These are phyloP conservation scores for Sandelia bainsii DNA, from an alignment of 2,797 vertebrate species.

Conservation along the genomic window DNA sequence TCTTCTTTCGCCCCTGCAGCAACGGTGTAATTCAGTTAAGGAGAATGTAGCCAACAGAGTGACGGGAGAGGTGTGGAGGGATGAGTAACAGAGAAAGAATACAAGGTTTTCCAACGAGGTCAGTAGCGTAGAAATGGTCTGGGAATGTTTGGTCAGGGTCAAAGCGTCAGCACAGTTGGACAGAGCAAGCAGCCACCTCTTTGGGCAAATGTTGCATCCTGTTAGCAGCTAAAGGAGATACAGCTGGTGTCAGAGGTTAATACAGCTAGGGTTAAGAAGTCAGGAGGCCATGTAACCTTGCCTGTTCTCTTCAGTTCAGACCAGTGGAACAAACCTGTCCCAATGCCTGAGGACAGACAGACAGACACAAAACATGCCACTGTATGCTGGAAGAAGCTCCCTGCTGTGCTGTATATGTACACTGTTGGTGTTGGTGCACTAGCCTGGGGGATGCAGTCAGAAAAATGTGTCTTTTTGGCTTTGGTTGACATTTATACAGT, in stretches of 20 bases:
- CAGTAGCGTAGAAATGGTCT: conserved; percentile 69
- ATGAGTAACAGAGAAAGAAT: conserved; percentile 45
- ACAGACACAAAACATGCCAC: conserved; percentile 54
- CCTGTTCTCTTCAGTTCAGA: conserved; percentile 73
- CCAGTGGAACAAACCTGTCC: conserved; percentile 79
- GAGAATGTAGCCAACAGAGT: conserved; percentile 58
- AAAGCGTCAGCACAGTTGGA: conserved; percentile 61
- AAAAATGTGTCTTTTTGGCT: conserved; percentile 25
- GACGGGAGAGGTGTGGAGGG: conserved; percentile 43
- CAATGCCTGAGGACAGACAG: conserved; percentile 53
- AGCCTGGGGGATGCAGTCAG: conserved; percentile 52
- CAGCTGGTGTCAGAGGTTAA: conserved; percentile 75
- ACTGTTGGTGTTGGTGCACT: conserved; percentile 35
- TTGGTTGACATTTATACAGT: conserved; percentile 8
- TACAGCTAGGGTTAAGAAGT: conserved; percentile 68
- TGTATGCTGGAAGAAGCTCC: conserved; percentile 39
- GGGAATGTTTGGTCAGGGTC: conserved; percentile 70
- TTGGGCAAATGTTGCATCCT: conserved; percentile 73
- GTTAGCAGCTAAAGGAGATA: conserved; percentile 69
- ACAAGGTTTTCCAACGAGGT: conserved; percentile 51
- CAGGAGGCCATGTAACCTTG: conserved; percentile 66
- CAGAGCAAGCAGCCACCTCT: conserved; percentile 65
- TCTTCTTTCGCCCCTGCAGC: conserved; percentile 64
- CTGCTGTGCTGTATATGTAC: conserved; percentile 39
- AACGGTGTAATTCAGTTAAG: conserved; percentile 68